phyloP scores from a whole-genome alignment of 2,113 vertebrate species.

The Oplegnathus fasciatus region DNA sequence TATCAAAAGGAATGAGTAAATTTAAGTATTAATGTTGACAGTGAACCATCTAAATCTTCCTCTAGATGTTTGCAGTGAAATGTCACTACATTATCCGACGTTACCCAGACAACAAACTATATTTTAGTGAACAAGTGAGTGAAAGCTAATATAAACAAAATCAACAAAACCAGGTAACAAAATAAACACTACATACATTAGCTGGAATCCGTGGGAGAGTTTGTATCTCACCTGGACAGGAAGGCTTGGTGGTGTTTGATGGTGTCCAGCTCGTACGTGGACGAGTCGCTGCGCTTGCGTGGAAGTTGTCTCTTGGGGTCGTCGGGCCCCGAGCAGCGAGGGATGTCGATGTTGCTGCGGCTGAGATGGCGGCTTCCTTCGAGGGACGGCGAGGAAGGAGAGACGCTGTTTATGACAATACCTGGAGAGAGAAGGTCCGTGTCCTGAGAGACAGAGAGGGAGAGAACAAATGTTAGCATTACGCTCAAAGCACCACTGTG shows the following conservation, averaged over 20 bases:
- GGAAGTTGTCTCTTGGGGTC: slow-evolving; percentile 92
- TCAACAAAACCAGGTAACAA: neutral
- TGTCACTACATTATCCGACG: no score
- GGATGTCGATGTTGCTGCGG: slow-evolving; percentile 98
- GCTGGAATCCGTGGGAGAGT: neutral
- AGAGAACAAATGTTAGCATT: neutral
- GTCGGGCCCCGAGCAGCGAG: slow-evolving; percentile 89
- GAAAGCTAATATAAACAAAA: no score
- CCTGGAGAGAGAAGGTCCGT: slow-evolving; percentile 95
- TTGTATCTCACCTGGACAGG: slow-evolving; percentile 91
- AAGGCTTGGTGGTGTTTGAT: slow-evolving; percentile 98
- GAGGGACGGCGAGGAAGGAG: slow-evolving; percentile 87
- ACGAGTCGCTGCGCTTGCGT: slow-evolving; percentile 97
- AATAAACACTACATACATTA: no score
- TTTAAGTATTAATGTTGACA: neutral
- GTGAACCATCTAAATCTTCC: neutral
- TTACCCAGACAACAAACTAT: no score
- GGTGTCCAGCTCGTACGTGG: slow-evolving; percentile 96
- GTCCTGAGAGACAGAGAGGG: slow-evolving; percentile 84
- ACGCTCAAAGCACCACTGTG: no score
- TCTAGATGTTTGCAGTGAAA: neutral
- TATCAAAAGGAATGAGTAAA: neutral
- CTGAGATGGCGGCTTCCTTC: slow-evolving; percentile 96
- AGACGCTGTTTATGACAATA: slow-evolving; percentile 88
- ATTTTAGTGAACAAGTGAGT: no score